Percentiles rank a stretch among this genome's conserved stretches.
Conservation (phyloP, 2,888 invertebrate genomes). For the Drosophila buzzatii region DNA sequence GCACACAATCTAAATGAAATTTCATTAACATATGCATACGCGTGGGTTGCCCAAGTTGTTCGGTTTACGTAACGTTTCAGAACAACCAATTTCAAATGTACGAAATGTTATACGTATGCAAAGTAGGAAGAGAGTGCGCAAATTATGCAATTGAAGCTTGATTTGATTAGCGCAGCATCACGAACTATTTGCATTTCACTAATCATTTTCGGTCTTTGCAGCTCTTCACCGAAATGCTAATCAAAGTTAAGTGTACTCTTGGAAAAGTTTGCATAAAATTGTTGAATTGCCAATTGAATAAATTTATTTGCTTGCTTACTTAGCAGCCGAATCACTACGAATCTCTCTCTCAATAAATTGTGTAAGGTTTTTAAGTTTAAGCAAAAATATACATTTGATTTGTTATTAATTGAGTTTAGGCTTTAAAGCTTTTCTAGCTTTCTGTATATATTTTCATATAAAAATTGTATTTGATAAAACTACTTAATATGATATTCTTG, state of each 20-base stretch:
- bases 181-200: not conserved
- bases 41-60: slow-evolving; percentile 31
- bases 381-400: not conserved
- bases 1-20: slow-evolving; percentile 11
- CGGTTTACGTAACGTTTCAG: slow-evolving; percentile 16
- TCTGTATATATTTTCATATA: not conserved
- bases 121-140: slow-evolving; percentile 13
- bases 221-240: not conserved
- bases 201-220: not conserved
- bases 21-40: slow-evolving; percentile 33
- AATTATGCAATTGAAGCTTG: slow-evolving; percentile 12
- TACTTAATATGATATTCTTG: too few species aligned
- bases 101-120: slow-evolving; percentile 16
- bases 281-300: slow-evolving; percentile 5
- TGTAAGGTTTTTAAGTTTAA: not conserved
- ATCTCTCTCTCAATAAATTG: not conserved
- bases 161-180: not conserved
- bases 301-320: not conserved
- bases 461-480: not conserved
- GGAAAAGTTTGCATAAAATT: not conserved
- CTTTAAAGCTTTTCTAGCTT: not conserved
- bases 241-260: slow-evolving; percentile 5
- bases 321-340: too few species aligned
- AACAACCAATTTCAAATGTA: slow-evolving; percentile 24
- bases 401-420: too few species aligned